Evolutionary conservation across 1,140 invertebrate species (phyloP), one percentile per base, ranked within the genome.

Genomic region (Sycophila sp.): DNA sequence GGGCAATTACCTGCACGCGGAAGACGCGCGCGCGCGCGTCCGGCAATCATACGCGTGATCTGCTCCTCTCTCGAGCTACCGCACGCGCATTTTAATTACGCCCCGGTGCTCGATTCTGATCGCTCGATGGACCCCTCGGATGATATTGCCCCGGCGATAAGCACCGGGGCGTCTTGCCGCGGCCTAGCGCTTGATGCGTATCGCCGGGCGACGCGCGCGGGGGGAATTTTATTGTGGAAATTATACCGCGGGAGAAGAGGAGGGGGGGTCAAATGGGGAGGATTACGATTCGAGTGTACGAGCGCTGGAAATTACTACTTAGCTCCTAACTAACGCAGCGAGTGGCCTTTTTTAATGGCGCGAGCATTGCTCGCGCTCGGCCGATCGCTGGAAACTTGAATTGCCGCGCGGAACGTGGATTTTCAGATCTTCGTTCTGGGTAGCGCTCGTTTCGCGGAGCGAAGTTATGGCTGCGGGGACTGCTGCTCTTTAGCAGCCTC

Each of bases 41-140:
- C 73, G 73, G 73, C 70, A 74, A 66, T 69, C 68, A 65, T 66
- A 51, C 56, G 68, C 55, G 58, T 55, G 67, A 69, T 69, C 67
- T 53, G 69, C 40, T 24, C 34, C 2, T n/a, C n/a, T n/a, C n/a
- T n/a, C n/a, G 10, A 13, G 60, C 63, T 72, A 66, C 62, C 71
- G 55, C 58, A 17, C 58, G 71, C 65, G 71, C 66, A 73, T 73
- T 73, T 73, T 73, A 73, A 73, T 73, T 73, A 69, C 53, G 69
- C 24, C 26, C 30, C n/a, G 7, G 36, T 10, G 22, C 3, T 10
- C 11, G 11, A 22, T 17, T n/a, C 17, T 19, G 17, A 7, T 28
- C 30, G 15, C 26, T 8, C 17, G 42, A 34, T 47, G 53, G n/a
- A 17, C 30, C n/a, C 30, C 30, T n/a, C 42, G 42, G 59, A 62